Evolutionary conservation across 2,888 invertebrate genomes (phyloP).

Genomic region (Apamea anceps): DNA sequence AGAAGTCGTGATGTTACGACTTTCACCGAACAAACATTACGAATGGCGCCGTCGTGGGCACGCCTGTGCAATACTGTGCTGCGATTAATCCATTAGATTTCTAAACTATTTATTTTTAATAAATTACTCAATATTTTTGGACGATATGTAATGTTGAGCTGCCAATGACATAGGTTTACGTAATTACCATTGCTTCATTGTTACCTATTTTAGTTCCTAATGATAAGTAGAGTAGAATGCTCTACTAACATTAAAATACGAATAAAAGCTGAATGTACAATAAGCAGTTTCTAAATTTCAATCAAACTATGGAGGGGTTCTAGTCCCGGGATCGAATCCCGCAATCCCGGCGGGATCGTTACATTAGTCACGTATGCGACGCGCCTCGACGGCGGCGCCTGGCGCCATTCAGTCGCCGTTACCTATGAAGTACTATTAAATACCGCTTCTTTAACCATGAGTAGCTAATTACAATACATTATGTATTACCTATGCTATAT

Average conservation of each 20-base stretch:
- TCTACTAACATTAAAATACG: not conserved
- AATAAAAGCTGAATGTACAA: not conserved
- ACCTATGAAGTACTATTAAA: constrained; percentile 69
- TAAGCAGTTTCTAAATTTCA: constrained; percentile 5
- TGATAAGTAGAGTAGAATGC: not conserved
- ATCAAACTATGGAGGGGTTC: constrained; percentile 34
- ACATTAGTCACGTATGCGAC: constrained; percentile 79
- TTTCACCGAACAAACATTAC: constrained; percentile 87
- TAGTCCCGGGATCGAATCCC: constrained; percentile 57
- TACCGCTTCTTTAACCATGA: constrained; percentile 69
- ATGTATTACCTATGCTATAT: constrained; percentile 37
- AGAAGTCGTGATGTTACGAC: constrained; percentile 87
- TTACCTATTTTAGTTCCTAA: not conserved
- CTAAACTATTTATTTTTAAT: constrained; percentile 65
- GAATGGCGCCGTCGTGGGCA: constrained; percentile 76
- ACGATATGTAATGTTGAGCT: constrained; percentile 15
- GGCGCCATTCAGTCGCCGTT: constrained; percentile 72
- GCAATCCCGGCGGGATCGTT: constrained; percentile 68
- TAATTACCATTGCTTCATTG: constrained; percentile 20
- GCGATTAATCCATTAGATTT: constrained; percentile 66
- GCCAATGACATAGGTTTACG: constrained; percentile 11
- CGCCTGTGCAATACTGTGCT: constrained; percentile 69
- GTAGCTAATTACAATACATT: constrained; percentile 71
- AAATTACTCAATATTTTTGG: constrained; percentile 55
- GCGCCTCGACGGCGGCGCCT: constrained; percentile 73